Evolutionary conservation across 2,113 vertebrate genomes (phyloP).

Genomic region (Panthera leo): DNA sequence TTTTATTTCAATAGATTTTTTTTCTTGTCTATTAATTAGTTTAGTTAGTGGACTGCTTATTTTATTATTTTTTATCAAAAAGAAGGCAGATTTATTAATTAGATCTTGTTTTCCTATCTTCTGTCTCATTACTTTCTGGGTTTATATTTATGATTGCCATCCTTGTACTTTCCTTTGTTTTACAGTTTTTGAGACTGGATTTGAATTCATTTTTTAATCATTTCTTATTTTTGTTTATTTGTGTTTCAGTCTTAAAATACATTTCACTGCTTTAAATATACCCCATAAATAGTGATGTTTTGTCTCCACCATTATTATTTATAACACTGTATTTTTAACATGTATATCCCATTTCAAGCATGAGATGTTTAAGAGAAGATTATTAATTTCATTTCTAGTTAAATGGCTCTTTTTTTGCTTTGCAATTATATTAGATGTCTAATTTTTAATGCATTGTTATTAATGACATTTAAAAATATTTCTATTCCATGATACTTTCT

Average conservation of each 20-base stretch:
- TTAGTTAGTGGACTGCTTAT: neutral
- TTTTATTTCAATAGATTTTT: neutral
- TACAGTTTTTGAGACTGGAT: neutral
- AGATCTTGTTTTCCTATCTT: neutral
- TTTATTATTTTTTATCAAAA: neutral
- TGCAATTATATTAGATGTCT: neutral
- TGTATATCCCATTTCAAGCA: neutral
- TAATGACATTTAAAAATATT: neutral
- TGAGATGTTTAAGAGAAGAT: neutral
- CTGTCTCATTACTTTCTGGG: neutral
- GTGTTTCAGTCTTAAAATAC: neutral
- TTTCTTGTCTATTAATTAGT: neutral
- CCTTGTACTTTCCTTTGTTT: neutral
- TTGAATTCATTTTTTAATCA: neutral
- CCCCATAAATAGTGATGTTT: neutral
- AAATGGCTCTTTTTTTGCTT: neutral
- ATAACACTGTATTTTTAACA: neutral
- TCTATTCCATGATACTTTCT: neutral
- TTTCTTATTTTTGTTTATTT: neutral
- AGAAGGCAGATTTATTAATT: neutral
- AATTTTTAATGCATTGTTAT: neutral
- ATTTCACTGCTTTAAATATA: neutral
- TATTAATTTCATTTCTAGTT: neutral
- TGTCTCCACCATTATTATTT: neutral
- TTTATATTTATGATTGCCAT: neutral